Percentiles rank a stretch among this genome's conserved stretches.
Conservation (phyloP, 2,888 invertebrate species). For the Trissonchulus latispiculum region DNA sequence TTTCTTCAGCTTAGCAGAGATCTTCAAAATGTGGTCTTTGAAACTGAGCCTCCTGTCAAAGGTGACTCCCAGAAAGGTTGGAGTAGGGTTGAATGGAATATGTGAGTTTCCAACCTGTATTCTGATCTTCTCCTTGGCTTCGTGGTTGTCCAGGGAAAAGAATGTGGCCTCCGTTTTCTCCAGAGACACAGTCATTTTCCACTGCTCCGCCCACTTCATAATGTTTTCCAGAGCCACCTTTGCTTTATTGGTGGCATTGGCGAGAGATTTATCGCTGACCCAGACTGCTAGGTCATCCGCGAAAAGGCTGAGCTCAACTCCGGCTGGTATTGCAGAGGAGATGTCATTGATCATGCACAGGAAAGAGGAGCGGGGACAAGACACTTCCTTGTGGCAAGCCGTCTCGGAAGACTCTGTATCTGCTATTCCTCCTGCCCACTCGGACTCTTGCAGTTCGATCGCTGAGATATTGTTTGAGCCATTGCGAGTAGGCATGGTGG, state of each 20-base stretch:
- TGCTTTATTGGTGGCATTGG: neutral
- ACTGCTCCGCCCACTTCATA: neutral
- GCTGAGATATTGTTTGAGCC: neutral
- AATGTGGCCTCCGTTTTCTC: neutral
- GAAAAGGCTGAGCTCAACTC: too few relatives aligned
- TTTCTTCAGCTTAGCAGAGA: too few relatives aligned
- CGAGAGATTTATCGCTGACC: neutral
- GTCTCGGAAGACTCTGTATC: neutral
- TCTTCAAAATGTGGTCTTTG: too few relatives aligned
- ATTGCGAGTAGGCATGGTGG: neutral
- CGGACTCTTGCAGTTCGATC: neutral
- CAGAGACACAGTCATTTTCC: neutral
- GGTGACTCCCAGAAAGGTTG: too few relatives aligned
- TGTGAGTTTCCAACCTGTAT: neutral
- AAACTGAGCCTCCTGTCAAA: too few relatives aligned
- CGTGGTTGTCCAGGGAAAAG: neutral
- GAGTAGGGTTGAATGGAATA: neutral
- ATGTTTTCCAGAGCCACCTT: neutral
- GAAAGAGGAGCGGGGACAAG: neutral
- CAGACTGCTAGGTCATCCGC: too few relatives aligned
- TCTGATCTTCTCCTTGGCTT: neutral
- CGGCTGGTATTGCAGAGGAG: neutral
- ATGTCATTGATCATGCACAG: conserved; percentile 2
- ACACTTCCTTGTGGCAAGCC: conserved; percentile 7
- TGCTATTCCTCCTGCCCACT: neutral